Conservation (phyloP, 2,113 vertebrate species). For the Caretta caretta region DNA sequence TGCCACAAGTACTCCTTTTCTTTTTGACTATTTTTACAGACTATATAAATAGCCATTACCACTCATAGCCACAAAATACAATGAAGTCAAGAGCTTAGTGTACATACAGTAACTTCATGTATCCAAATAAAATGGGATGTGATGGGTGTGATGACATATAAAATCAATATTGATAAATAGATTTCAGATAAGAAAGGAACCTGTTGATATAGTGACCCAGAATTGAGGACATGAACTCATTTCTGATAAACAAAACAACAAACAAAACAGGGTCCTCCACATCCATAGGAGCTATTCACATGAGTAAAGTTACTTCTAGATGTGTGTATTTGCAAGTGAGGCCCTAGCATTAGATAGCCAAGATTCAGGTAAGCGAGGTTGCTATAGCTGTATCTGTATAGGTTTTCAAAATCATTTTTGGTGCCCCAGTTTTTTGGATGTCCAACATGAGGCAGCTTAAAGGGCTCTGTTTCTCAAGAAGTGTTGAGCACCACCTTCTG, state of each 20-base stretch:
- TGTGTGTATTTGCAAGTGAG: too few species aligned
- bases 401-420: not conserved
- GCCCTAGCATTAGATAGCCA: not conserved
- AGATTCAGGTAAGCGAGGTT: not conserved
- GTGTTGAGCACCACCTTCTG: not conserved
- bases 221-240: not conserved
- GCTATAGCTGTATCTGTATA: not conserved
- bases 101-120: not conserved
- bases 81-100: not conserved
- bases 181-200: not conserved
- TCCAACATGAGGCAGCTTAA: not conserved
- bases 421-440: not conserved
- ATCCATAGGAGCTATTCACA: not conserved
- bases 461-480: not conserved
- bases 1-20: too few species aligned
- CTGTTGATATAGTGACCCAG: not conserved
- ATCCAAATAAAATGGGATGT: rapidly evolving
- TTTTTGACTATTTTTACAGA: not conserved
- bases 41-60: not conserved
- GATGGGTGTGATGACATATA: not conserved
- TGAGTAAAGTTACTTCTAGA: not conserved
- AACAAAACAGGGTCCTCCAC: not conserved
- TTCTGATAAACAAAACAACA: not conserved
- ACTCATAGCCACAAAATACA: not conserved
- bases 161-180: not conserved